Evolutionary conservation across 2,113 vertebrate genomes (phyloP), one percentile per base, ranked within the genome.

Genomic region (Mobula hypostoma): DNA sequence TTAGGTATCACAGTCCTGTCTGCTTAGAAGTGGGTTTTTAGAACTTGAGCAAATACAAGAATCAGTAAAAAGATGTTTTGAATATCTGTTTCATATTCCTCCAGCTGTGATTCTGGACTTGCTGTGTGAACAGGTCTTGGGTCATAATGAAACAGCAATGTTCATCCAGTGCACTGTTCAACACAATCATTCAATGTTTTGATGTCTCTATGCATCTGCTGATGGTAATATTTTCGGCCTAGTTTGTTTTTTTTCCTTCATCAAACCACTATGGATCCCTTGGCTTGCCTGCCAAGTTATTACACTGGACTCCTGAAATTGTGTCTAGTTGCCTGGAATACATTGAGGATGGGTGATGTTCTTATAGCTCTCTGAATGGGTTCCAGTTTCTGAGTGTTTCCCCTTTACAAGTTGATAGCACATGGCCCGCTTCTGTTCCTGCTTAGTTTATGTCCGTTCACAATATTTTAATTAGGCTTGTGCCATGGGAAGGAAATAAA

Each of bases 361-460:
- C 68, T 74, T 79, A 32, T 19, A 21, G 6, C n/a, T 19, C 29
- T 93, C 48, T 91, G 61, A 92, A 68, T 93, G 40, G 9, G 91
- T 94, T 94, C 78, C 94, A n/a, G 72, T 94, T 82, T 77, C 19
- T 56, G 76, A 94, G 87, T 94, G 87, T 94, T 94, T 94, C 94
- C 94, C 83, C 76, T 94, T 94, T 94, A 74, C 70, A 94, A 24
- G 88, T 78, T 79, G 7, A 79, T 76, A 88, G 94, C 48, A 88
- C 36, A 40, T 93, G 70, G 40, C 91, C 27, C 0, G 91, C 36
- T 29, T 88, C 63, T 80, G n/a, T 94, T 87, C n/a, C 94, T 87
- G 14, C 63, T 74, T 94, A 8, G 68, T 40, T 94, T 88, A 74
- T 61, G 40, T n/a, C 68, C 83, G 87, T 70, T 32, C 80, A 74